Percentiles rank a stretch among this genome's conserved stretches.
Conservation (phyloP, 2,113 vertebrate genomes). For the Spea bombifrons region DNA sequence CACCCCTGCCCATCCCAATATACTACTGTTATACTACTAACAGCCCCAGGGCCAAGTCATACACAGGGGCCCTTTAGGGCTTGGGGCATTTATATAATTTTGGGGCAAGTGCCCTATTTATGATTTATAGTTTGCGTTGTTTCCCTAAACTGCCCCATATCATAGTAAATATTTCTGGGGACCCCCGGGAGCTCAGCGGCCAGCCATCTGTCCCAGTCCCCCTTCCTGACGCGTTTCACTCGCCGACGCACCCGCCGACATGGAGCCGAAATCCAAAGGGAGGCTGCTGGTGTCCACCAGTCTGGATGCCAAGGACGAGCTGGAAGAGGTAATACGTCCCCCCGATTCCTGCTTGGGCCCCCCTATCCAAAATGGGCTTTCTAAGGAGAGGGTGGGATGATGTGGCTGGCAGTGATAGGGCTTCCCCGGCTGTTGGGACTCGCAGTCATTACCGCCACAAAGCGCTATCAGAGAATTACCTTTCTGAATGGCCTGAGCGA, state of each 20-base stretch:
- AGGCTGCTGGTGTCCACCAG: constrained; percentile 84
- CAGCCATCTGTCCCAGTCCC: neutral
- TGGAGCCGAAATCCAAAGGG: constrained; percentile 80
- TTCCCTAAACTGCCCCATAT: neutral
- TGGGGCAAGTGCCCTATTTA: no score
- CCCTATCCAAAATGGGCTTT: no score
- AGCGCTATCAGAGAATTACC: no score
- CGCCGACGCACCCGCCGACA: constrained; percentile 7
- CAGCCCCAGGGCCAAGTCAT: no score
- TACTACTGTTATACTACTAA: no score
- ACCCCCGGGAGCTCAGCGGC: no score
- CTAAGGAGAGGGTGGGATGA: no score
- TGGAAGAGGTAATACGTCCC: constrained; percentile 79
- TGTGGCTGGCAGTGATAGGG: neutral
- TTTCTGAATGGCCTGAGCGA: no score
- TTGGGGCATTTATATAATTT: no score
- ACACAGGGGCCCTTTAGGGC: no score
- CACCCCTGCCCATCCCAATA: neutral
- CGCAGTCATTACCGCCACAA: no score
- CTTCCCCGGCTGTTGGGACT: neutral
- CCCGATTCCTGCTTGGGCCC: neutral
- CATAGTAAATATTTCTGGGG: neutral
- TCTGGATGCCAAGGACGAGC: constrained; percentile 92
- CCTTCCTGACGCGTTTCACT: neutral
- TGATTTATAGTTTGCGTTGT: no score